phyloP scores from a whole-genome alignment of 2,888 invertebrate species.

The Mythimna vitellina region DNA sequence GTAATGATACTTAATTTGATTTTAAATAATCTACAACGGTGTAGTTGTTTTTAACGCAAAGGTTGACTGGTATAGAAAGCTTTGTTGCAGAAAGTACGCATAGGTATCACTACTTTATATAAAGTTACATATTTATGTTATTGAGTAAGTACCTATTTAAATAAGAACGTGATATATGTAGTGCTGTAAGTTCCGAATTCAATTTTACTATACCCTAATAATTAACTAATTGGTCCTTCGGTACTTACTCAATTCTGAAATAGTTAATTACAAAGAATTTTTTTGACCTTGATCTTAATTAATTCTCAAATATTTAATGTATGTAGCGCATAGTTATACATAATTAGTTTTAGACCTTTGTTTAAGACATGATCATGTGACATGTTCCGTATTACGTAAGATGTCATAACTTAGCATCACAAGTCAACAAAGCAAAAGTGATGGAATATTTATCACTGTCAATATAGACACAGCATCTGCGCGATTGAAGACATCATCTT shows the following conservation, averaged over 20 bases:
- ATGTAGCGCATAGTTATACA: constrained; percentile 14
- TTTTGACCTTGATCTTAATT: constrained; percentile 29
- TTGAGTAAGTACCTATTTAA: neutral
- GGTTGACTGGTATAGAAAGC: no score
- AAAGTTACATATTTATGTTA: neutral
- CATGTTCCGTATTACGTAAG: neutral
- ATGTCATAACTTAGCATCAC: neutral
- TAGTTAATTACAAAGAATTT: neutral
- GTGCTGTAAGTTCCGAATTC: neutral
- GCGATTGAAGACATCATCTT: neutral
- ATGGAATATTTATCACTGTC: neutral
- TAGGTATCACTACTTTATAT: no score
- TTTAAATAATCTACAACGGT: no score
- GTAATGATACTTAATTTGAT: no score
- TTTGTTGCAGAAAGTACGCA: no score
- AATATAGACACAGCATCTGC: neutral
- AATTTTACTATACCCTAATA: neutral
- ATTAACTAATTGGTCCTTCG: neutral
- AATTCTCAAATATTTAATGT: constrained; percentile 43
- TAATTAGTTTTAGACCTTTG: constrained; percentile 21
- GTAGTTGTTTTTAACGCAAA: no score
- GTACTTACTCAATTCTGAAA: neutral
- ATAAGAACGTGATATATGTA: neutral
- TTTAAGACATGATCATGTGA: constrained; percentile 4
- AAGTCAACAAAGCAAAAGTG: neutral